phyloP scores from a whole-genome alignment of 2,888 invertebrate genomes.

The Agelastica alni region DNA sequence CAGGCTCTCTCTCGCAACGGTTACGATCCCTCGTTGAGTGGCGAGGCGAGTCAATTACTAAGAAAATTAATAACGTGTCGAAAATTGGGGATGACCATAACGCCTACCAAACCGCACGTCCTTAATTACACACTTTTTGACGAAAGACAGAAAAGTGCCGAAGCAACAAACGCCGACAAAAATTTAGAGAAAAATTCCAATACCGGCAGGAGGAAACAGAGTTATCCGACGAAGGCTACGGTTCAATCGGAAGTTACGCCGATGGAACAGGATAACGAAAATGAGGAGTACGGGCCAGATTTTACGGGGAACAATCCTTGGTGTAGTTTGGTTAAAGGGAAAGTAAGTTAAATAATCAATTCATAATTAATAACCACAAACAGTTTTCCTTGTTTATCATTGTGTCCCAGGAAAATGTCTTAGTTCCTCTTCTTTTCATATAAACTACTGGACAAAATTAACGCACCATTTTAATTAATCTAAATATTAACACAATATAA shows the following conservation, averaged over 20 bases:
- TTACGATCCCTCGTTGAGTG: constrained; percentile 57
- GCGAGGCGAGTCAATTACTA: constrained; percentile 76
- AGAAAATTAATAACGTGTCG: constrained; percentile 77
- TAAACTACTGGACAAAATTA: too few species aligned
- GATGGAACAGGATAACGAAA: constrained; percentile 33
- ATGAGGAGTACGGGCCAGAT: constrained; percentile 48
- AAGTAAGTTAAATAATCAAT: constrained; percentile 45
- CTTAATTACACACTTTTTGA: constrained; percentile 38
- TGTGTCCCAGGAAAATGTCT: too few species aligned
- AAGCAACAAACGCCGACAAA: background rate
- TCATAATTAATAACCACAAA: too few species aligned
- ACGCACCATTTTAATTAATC: too few species aligned
- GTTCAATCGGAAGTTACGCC: constrained; percentile 37
- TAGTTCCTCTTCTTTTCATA: too few species aligned
- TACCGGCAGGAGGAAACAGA: constrained; percentile 78
- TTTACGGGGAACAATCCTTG: constrained; percentile 55
- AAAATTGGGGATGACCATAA: constrained; percentile 69
- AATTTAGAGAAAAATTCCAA: too few species aligned
- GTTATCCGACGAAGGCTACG: constrained; percentile 73
- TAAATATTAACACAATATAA: too few species aligned
- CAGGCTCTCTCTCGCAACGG: constrained; percentile 65
- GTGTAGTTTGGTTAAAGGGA: constrained; percentile 54
- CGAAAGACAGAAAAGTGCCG: constrained; percentile 11
- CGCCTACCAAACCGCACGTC: constrained; percentile 57
- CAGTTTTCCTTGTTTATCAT: too few species aligned